Evolutionary conservation across 2,797 vertebrate genomes (phyloP).

Genomic region (Poecilia picta): DNA sequence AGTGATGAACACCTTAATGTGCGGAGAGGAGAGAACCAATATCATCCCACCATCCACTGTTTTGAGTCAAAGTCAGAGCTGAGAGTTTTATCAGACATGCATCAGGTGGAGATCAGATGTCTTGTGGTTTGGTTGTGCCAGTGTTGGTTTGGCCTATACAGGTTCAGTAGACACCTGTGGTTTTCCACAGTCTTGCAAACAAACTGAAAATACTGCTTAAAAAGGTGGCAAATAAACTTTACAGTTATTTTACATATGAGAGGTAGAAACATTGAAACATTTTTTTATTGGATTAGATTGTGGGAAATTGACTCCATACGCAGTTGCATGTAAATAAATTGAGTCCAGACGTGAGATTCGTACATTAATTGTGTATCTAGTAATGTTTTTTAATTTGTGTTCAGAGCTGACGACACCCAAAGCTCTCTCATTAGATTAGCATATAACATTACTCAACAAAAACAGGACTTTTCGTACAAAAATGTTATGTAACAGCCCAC

Average conservation of each 20-base stretch:
- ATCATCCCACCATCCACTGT: constrained; percentile 20
- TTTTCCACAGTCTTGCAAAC: constrained; percentile 15
- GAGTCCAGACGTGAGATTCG: neutral
- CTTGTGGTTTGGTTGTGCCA: constrained; percentile 39
- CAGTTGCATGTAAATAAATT: neutral
- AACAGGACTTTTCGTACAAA: neutral
- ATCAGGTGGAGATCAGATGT: constrained; percentile 11
- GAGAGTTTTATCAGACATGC: constrained; percentile 24
- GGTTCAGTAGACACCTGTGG: constrained; percentile 44
- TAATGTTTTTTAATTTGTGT: neutral
- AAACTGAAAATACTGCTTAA: constrained; percentile 8
- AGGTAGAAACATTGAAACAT: too few relatives aligned
- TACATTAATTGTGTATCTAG: neutral
- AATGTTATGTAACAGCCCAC: neutral
- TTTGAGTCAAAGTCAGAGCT: neutral
- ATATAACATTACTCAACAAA: neutral
- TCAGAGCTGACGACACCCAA: neutral
- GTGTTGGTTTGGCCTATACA: constrained; percentile 31
- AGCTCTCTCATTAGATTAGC: neutral
- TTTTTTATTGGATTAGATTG: neutral
- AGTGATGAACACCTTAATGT: constrained; percentile 16
- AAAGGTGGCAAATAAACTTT: neutral
- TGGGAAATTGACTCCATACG: neutral
- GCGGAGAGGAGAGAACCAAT: neutral
- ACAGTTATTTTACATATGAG: neutral